phyloP scores from a whole-genome alignment of 2,113 vertebrate genomes.

The Trinectes maculatus region DNA sequence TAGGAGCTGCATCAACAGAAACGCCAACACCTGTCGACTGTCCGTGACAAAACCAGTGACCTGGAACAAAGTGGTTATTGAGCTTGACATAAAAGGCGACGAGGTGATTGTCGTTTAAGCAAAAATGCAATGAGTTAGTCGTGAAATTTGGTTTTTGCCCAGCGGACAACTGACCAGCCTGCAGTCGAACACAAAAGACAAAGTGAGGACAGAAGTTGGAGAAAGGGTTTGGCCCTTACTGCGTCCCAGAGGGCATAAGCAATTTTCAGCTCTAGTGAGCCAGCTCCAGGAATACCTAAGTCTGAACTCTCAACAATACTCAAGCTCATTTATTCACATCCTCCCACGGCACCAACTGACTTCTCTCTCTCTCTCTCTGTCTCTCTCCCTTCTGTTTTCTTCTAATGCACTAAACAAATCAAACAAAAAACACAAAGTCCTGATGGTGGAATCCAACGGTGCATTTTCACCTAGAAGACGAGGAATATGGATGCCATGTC shows the following conservation, averaged over 20 bases:
- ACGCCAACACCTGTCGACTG: slow-evolving; percentile 28
- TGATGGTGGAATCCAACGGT: neutral
- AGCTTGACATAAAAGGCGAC: slow-evolving; percentile 8
- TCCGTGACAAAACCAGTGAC: slow-evolving; percentile 23
- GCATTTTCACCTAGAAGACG: neutral
- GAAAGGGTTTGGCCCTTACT: slow-evolving; percentile 49
- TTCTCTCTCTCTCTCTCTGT: slow-evolving; percentile 29
- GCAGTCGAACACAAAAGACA: slow-evolving; percentile 21
- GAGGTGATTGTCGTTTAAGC: neutral
- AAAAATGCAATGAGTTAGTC: neutral
- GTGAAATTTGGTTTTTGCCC: neutral
- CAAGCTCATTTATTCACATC: slow-evolving; percentile 73
- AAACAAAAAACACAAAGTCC: slow-evolving; percentile 47
- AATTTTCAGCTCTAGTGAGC: slow-evolving; percentile 85
- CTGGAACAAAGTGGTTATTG: slow-evolving; percentile 16
- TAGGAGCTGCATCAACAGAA: slow-evolving; percentile 1
- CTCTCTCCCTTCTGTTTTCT: neutral
- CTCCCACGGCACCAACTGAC: slow-evolving; percentile 49
- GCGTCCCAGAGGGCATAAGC: slow-evolving; percentile 71
- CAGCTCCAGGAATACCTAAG: slow-evolving; percentile 68
- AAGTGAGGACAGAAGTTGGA: slow-evolving; percentile 34
- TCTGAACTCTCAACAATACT: slow-evolving; percentile 76
- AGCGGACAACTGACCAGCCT: slow-evolving; percentile 16
- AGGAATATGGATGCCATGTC: neutral
- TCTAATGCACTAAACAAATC: slow-evolving; percentile 42